phyloP scores from a whole-genome alignment of 1,140 invertebrate species.

The Cryptotermes secundus region DNA sequence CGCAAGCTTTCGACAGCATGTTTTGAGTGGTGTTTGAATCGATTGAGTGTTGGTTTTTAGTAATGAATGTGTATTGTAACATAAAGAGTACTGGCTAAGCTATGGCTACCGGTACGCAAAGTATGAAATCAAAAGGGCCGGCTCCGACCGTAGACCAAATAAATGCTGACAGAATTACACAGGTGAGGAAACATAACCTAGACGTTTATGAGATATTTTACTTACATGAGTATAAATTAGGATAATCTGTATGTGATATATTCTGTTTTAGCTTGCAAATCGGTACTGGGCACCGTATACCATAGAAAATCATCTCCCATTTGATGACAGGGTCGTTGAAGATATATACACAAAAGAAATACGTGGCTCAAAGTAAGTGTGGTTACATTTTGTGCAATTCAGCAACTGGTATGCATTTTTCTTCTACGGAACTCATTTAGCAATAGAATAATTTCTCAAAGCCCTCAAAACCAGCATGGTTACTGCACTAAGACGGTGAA shows the following conservation, averaged over 20 bases:
- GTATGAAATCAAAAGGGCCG: conserved; percentile 52
- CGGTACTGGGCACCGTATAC: conserved; percentile 88
- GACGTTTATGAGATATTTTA: neutral
- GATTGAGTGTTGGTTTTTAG: no score
- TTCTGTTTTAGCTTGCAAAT: conserved; percentile 69
- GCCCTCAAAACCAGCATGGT: neutral
- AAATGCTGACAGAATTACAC: conserved; percentile 76
- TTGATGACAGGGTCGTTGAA: conserved; percentile 72
- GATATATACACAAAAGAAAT: conserved; percentile 82
- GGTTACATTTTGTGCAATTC: neutral
- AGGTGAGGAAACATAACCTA: conserved; percentile 54
- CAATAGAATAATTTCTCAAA: neutral
- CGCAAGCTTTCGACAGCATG: no score
- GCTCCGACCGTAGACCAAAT: conserved; percentile 80
- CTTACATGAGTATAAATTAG: no score
- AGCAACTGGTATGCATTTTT: neutral
- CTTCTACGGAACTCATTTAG: neutral
- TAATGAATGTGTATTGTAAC: no score
- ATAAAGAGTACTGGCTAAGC: neutral
- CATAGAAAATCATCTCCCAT: conserved; percentile 64
- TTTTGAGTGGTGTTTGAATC: no score
- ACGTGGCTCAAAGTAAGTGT: conserved; percentile 62
- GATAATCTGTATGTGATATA: conserved; percentile 30
- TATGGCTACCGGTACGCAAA: neutral
- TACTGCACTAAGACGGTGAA: no score